A percentile compares a stretch with the other conserved stretches of the same genome.
phyloP scores from a whole-genome alignment of 30 jellyfish, hydroid and myxozoan species.

The Hydra vulgaris region DNA sequence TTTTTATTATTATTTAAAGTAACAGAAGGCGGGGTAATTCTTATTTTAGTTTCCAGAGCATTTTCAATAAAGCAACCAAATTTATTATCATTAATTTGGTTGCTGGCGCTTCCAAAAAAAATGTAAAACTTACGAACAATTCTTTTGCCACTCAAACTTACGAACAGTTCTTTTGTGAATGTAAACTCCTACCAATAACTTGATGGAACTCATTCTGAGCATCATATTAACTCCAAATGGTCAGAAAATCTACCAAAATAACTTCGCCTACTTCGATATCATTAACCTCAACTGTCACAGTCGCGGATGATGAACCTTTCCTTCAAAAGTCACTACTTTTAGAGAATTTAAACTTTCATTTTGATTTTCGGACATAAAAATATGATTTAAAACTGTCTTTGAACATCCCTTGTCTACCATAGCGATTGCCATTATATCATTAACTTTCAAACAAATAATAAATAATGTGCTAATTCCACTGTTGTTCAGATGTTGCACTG shows the following conservation, averaged over 20 bases:
- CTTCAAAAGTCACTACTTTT: neutral
- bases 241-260: neutral
- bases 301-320: neutral
- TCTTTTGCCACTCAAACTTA: no score
- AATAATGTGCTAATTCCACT: neutral
- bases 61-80: no score
- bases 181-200: neutral
- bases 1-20: no score
- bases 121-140: no score
- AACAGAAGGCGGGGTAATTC: no score
- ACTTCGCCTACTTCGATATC: neutral
- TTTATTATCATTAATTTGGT: no score
- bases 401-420: neutral
- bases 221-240: neutral
- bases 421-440: neutral
- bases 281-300: neutral
- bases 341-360: neutral
- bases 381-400: neutral
- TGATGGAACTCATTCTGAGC: neutral
- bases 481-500: no score
- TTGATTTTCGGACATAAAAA: neutral
- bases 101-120: no score
- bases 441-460: neutral
- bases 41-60: no score
- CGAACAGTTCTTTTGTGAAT: no score